Percentiles rank a stretch among this genome's conserved stretches.
Conservation (phyloP, 2,113 vertebrate species). For the Cynocephalus volans region DNA sequence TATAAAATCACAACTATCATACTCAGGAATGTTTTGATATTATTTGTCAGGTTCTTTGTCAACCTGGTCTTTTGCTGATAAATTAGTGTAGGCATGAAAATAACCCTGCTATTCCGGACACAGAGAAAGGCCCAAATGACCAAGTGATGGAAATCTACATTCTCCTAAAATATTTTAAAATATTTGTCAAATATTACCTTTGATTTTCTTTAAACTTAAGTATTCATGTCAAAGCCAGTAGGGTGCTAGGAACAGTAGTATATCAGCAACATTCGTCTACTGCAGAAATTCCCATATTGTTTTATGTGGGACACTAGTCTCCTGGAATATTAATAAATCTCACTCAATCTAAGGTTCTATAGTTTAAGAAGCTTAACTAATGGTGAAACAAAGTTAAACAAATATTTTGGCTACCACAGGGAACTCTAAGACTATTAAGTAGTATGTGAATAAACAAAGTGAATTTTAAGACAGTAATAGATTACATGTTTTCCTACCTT, state of each 20-base stretch:
- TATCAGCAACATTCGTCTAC: not conserved
- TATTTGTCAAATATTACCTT: not conserved
- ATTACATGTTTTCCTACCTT: not conserved
- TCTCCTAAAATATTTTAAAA: not conserved
- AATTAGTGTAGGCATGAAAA: not conserved
- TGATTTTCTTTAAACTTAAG: constrained; percentile 32
- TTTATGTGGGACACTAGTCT: not conserved
- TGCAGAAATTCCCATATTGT: not conserved
- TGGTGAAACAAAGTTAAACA: not conserved
- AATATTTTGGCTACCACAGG: not conserved
- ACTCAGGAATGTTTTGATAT: not conserved
- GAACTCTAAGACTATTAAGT: not conserved
- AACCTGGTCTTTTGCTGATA: not conserved
- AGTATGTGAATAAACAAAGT: not conserved
- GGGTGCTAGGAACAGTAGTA: not conserved
- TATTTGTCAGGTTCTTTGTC: not conserved
- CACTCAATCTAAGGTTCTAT: not conserved
- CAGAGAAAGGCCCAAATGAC: not conserved
- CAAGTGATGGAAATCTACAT: not conserved
- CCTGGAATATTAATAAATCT: not conserved
- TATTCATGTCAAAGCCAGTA: not conserved
- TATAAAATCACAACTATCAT: not conserved
- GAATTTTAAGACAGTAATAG: not conserved
- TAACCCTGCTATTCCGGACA: not conserved
- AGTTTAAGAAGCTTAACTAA: not conserved